These are phyloP conservation scores for Watsonalla binaria DNA, from an alignment of 2,888 invertebrate genomes.

Conservation along the genomic window DNA sequence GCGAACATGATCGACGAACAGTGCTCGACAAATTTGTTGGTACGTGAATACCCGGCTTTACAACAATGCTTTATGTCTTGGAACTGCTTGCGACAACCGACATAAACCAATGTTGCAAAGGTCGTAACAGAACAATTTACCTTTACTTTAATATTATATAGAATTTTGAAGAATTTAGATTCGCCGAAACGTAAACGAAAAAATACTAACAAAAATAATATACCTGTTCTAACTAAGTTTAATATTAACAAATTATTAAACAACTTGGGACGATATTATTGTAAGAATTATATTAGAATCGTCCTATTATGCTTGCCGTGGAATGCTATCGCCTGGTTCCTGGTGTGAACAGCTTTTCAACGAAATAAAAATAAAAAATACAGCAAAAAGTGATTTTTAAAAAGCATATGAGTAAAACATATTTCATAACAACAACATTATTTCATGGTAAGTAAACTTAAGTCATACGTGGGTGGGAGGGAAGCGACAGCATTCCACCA, in stretches of 20 bases:
- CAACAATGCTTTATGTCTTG: conserved; percentile 4
- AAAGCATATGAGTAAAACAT: not conserved
- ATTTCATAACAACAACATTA: not conserved
- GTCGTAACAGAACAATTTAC: conserved; percentile 42
- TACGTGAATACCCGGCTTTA: too few species aligned
- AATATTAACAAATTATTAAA: conserved; percentile 72
- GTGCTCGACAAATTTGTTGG: too few species aligned
- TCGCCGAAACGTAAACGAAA: conserved; percentile 62
- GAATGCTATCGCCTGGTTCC: conserved; percentile 46
- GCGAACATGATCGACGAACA: too few species aligned
- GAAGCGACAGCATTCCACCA: conserved; percentile 60
- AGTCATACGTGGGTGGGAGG: conserved; percentile 8
- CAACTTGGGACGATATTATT: conserved; percentile 75
- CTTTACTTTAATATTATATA: conserved; percentile 24
- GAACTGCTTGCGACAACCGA: conserved; percentile 14
- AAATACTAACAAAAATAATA: conserved; percentile 67
- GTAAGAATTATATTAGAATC: conserved; percentile 79
- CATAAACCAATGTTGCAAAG: conserved; percentile 29
- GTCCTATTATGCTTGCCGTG: conserved; percentile 58
- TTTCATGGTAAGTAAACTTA: conserved; percentile 5
- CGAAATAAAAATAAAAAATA: conserved; percentile 8
- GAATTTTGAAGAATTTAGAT: conserved; percentile 53
- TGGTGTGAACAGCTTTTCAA: conserved; percentile 1
- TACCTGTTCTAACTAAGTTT: conserved; percentile 61
- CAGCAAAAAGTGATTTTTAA: conserved; percentile 12